A percentile compares a stretch with the other conserved stretches of the same genome.
phyloP scores from a whole-genome alignment of 2,797 vertebrate genomes.

The Fundulus diaphanus region DNA sequence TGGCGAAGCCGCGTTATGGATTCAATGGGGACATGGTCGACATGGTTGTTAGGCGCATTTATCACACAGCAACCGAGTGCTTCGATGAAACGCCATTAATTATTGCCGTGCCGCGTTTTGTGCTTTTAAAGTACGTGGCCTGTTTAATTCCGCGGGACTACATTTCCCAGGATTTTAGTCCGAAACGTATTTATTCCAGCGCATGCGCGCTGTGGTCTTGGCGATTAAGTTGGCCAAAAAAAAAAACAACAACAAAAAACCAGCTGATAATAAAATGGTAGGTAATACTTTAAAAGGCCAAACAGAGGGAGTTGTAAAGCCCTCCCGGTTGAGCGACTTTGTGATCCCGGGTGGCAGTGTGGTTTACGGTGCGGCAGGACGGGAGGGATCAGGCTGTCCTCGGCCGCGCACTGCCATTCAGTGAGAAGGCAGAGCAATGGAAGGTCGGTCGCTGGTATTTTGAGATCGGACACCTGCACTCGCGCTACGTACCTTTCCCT shows the following conservation, averaged over 20 bases:
- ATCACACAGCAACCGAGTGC: neutral
- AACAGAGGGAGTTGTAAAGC: slow-evolving; percentile 33
- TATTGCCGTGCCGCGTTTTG: neutral
- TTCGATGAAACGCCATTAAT: neutral
- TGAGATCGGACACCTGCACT: slow-evolving; percentile 70
- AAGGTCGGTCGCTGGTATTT: slow-evolving; percentile 84
- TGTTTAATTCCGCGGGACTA: slow-evolving; percentile 59
- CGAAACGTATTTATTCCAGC: slow-evolving; percentile 69
- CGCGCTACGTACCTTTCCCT: slow-evolving; percentile 80
- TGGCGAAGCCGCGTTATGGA: neutral
- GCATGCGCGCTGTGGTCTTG: slow-evolving; percentile 74
- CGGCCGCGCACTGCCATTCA: slow-evolving; percentile 61
- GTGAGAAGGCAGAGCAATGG: slow-evolving; percentile 63
- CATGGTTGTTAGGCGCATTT: neutral
- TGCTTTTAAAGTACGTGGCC: neutral
- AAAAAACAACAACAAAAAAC: no score
- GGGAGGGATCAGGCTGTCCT: slow-evolving; percentile 39
- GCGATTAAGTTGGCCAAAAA: slow-evolving; percentile 84
- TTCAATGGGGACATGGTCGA: neutral
- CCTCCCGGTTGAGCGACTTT: no score
- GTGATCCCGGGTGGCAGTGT: slow-evolving; percentile 13
- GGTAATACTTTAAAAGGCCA: slow-evolving; percentile 69
- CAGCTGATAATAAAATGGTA: slow-evolving; percentile 90
- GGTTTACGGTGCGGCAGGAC: slow-evolving; percentile 11
- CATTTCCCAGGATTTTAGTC: slow-evolving; percentile 66